Base-by-base conservation (phyloP, 1,140 invertebrate species). In the Tetramorium simillimum region DNA sequence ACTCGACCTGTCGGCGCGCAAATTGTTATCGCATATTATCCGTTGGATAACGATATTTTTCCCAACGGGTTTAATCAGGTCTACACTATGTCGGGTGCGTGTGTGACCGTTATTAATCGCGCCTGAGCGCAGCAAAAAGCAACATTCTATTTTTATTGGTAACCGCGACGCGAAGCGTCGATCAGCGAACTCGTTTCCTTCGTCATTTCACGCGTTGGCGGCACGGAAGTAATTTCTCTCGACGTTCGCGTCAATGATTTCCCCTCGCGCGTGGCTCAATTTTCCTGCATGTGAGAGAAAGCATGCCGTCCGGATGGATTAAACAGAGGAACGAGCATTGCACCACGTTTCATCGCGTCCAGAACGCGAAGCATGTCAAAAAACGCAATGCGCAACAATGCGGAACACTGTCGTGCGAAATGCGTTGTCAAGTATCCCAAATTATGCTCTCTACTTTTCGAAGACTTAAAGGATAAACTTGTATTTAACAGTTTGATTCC, bases 211-310 rank as follows among this genome's bases (percentile, higher is more conserved):
- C 65, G 58, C 40, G 56, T 58, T 63, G 70, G 24, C 69, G 69
- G 40, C 33, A 67, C 51, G 56, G 58, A 82, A 88, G 51, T 65
- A 81, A 88, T 88, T 87, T 67, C 85, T 33, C 60, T 60, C 76
- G 72, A 88, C 86, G 65, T 82, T 73, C 49, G 33, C 67, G 56
- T 70, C 85, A 69, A 58, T 65, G 69, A 88, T 88, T 82, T 86
- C 72, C 85, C 62, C 56, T 46, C 76, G 28, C 21, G 46, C 43
- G 76, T 76, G 62, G 86, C 65, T 86, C 69, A 75, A 87, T 87
- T 86, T 75, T 65, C 69, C 76, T 62, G n/a, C 63, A 28, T 43
- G 40, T 14, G 49, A 78, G 69, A 72, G 72, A 88, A 86, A 51
- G 62, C 65, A 65, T n/a, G 24, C 60, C 56, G 49, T 67, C 28